A percentile compares a stretch with the other conserved stretches of the same genome.
Conservation (phyloP, 2,113 vertebrate species). For the Nothoprocta perdicaria region DNA sequence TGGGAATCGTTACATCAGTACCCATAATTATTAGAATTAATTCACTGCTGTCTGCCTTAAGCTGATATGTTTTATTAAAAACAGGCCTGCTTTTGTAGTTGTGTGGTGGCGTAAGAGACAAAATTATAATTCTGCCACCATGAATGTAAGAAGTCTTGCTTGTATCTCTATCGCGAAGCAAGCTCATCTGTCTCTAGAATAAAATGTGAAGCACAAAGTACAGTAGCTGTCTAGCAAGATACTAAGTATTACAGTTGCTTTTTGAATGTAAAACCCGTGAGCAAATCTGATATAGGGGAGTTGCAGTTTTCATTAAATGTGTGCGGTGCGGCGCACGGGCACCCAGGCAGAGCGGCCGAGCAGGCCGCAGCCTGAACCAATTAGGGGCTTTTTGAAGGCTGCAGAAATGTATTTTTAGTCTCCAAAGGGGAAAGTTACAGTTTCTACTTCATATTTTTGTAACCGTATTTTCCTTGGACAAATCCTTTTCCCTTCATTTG, state of each 20-base stretch:
- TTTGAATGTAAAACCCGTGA: background rate
- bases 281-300: background rate
- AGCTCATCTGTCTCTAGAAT: background rate
- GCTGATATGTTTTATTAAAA: background rate
- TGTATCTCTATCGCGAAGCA: background rate
- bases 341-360: background rate
- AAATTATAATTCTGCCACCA: conserved; percentile 11
- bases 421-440: background rate
- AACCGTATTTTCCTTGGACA: background rate
- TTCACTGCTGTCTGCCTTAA: conserved; percentile 17
- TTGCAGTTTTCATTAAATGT: background rate
- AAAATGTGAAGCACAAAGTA: background rate
- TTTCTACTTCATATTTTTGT: conserved; percentile 26
- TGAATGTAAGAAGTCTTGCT: background rate
- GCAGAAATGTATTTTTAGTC: conserved; percentile 40
- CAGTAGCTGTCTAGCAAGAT: background rate
- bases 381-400: conserved; percentile 6
- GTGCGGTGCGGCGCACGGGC: too few relatives aligned
- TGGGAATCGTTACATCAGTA: background rate
- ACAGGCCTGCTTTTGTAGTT: background rate
- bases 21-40: background rate
- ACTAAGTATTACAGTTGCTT: background rate
- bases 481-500: background rate
- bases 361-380: conserved; percentile 15
- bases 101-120: background rate